Percentiles rank a stretch among this genome's conserved stretches.
Conservation (phyloP, 2,113 vertebrate genomes). For the rabbit (Oryctolagus cuniculus) region DNA sequence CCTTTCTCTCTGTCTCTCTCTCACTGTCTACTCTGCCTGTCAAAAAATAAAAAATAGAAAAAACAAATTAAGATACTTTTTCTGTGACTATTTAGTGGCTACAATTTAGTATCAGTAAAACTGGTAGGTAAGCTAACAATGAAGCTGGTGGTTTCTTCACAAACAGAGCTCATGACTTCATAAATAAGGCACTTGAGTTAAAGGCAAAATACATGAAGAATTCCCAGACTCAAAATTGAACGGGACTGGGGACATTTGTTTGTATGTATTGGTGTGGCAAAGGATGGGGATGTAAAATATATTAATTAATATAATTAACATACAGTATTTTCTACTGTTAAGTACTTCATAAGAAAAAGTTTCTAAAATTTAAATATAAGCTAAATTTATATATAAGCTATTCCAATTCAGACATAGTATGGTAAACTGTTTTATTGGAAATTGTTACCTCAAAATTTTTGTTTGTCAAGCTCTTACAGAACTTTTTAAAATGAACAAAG, state of each 20-base stretch:
- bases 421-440: not conserved
- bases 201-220: constrained; percentile 37
- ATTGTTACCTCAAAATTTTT: not conserved
- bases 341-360: constrained; percentile 20
- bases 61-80: constrained; percentile 7
- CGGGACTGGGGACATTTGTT: not conserved
- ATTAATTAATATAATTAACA: too few species aligned
- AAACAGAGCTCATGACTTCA: constrained; percentile 8
- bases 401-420: not conserved
- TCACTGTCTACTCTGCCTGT: too few species aligned
- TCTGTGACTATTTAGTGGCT: constrained; percentile 41
- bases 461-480: constrained; percentile 32
- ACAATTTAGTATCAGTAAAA: not conserved
- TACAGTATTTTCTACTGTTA: not conserved
- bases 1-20: too few species aligned
- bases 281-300: not conserved
- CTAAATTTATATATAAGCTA: too few species aligned
- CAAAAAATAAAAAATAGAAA: too few species aligned
- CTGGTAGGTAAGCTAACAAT: not conserved
- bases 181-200: constrained; percentile 26
- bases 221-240: not conserved
- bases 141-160: not conserved
- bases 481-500: not conserved
- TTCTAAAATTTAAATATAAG: constrained; percentile 13
- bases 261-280: not conserved